These are phyloP conservation scores for Scrobipalpa atriplicella DNA, from an alignment of 2,888 invertebrate genomes.

Conservation along the genomic window DNA sequence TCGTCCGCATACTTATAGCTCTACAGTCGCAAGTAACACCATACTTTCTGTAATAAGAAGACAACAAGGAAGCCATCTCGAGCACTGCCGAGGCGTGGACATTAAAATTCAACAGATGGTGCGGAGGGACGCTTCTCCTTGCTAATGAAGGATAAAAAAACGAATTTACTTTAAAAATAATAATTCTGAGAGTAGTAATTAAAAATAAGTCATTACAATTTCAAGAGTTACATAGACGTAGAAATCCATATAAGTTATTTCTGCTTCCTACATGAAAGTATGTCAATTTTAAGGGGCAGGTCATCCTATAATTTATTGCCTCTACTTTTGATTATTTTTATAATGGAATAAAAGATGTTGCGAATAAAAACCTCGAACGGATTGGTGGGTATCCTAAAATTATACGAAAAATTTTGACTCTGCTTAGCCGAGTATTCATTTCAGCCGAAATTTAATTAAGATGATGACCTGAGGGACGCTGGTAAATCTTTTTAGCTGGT, in stretches of 20 bases:
- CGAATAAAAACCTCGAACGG: not conserved
- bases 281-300: too few relatives aligned
- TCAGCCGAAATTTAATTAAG: constrained; percentile 8
- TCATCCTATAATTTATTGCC: too few relatives aligned
- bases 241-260: too few relatives aligned
- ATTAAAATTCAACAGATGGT: constrained; percentile 50
- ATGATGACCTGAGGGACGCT: constrained; percentile 6
- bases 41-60: constrained; percentile 18
- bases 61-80: constrained; percentile 15
- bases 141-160: constrained; percentile 17
- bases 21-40: not conserved
- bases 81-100: constrained; percentile 33
- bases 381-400: not conserved
- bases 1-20: not conserved
- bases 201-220: too few relatives aligned
- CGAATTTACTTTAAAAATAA: constrained; percentile 8
- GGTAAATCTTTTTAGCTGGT: not conserved
- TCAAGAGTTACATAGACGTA: too few relatives aligned
- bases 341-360: too few relatives aligned
- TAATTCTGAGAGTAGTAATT: not conserved
- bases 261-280: too few relatives aligned
- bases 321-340: too few relatives aligned
- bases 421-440: not conserved
- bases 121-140: constrained; percentile 7
- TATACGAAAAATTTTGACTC: not conserved